phyloP scores from a whole-genome alignment of 1,140 invertebrate species.

The Aphaenogaster ashmeadi region DNA sequence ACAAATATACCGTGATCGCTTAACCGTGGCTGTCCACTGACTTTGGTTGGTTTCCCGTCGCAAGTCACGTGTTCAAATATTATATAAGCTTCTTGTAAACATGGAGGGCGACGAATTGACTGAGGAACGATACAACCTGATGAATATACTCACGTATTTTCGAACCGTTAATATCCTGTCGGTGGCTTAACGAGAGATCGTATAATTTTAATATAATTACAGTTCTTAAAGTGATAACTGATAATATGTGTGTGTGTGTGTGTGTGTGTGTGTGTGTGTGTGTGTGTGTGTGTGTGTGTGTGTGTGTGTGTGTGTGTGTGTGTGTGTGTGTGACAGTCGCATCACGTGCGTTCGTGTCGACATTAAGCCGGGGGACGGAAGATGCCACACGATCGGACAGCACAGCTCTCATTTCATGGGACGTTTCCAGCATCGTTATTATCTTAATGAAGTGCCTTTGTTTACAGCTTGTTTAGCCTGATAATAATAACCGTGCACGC shows the following conservation, averaged over 20 bases:
- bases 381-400: no score
- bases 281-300: no score
- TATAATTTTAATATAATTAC: slow-evolving; percentile 48
- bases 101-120: slow-evolving; percentile 37
- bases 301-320: no score
- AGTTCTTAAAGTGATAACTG: neutral
- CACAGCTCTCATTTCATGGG: neutral
- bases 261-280: no score
- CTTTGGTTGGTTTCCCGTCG: slow-evolving; percentile 55
- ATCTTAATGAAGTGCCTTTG: slow-evolving; percentile 41
- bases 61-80: slow-evolving; percentile 75
- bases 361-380: neutral
- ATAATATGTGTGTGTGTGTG: no score
- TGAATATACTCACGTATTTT: slow-evolving; percentile 5
- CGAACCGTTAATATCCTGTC: slow-evolving; percentile 14
- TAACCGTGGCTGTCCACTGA: slow-evolving; percentile 70
- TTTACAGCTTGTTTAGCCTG: slow-evolving; percentile 62
- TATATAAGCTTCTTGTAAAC: slow-evolving; percentile 58
- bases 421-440: slow-evolving; percentile 30
- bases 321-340: neutral
- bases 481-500: slow-evolving; percentile 47
- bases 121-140: slow-evolving; percentile 17
- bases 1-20: slow-evolving; percentile 73
- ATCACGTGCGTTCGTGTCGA: neutral
- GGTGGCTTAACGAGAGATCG: neutral